These are phyloP conservation scores for Sitta carolinensis DNA, from an alignment of 2,797 vertebrate species.

Conservation along the genomic window DNA sequence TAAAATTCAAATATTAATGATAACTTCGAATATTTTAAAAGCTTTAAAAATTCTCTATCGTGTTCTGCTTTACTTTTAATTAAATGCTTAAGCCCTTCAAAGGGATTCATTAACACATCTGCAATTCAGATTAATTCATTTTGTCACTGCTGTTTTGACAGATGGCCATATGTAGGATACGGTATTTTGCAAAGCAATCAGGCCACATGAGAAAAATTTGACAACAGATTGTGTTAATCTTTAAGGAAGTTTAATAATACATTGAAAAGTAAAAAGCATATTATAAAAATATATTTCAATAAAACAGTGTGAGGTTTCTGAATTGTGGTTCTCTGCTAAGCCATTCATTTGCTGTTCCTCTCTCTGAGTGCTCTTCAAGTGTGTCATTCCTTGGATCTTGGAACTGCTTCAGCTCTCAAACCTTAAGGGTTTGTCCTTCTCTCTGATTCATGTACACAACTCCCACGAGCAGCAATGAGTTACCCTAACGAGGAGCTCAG, in stretches of 20 bases:
- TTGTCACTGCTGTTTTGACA: constrained; percentile 73
- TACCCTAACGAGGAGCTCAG: constrained; percentile 1
- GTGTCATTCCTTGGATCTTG: not conserved
- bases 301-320: not conserved
- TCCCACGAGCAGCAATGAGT: constrained; percentile 9
- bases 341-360: not conserved
- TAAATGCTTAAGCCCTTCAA: constrained; percentile 72
- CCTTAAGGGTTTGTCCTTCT: constrained; percentile 14
- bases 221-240: constrained; percentile 57
- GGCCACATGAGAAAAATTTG: constrained; percentile 54
- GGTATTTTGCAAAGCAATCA: constrained; percentile 58
- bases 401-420: not conserved
- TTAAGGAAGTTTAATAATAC: constrained; percentile 56
- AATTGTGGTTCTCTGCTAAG: not conserved
- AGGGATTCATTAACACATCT: constrained; percentile 73
- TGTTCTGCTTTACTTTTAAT: constrained; percentile 72
- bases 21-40: constrained; percentile 63
- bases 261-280: constrained; percentile 25
- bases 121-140: constrained; percentile 69
- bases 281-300: constrained; percentile 40
- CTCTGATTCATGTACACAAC: constrained; percentile 23
- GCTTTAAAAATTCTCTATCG: constrained; percentile 54
- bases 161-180: constrained; percentile 58
- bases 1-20: constrained; percentile 60
- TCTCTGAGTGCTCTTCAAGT: not conserved